Percentiles rank a stretch among this genome's conserved stretches.
Evolutionary conservation across 2,797 vertebrate genomes (phyloP).

Genomic region (Alauda arvensis): DNA sequence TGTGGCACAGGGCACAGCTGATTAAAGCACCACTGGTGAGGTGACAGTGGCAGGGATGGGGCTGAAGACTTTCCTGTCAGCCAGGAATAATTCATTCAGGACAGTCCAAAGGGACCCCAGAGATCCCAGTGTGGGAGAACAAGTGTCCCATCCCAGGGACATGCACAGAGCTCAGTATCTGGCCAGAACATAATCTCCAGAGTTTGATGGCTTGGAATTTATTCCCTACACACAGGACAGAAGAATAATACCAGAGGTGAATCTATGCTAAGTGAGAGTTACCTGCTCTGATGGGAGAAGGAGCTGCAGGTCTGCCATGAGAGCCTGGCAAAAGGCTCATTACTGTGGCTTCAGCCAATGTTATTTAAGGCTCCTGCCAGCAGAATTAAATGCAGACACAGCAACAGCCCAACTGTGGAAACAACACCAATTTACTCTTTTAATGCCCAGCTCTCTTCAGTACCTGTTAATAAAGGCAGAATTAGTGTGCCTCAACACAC

Average conservation of each 20-base stretch:
- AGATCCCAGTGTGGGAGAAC: neutral
- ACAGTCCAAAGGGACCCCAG: neutral
- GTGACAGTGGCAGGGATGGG: neutral
- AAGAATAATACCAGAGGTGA: neutral
- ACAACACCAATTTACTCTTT: neutral
- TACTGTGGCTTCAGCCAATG: neutral
- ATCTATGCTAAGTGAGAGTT: neutral
- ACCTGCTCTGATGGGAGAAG: neutral
- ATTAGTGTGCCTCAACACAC: neutral
- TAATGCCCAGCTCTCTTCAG: neutral
- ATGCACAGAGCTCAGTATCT: fast-evolving
- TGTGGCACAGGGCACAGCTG: neutral
- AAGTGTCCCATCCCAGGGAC: fast-evolving
- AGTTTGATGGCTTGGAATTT: neutral
- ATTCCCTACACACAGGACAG: neutral
- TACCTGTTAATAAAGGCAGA: neutral
- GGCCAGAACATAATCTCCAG: neutral
- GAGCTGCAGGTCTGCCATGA: neutral
- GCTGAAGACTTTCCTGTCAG: neutral
- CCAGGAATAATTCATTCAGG: neutral
- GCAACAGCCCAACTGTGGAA: neutral
- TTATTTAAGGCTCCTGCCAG: neutral
- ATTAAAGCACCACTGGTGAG: neutral
- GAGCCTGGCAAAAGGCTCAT: neutral
- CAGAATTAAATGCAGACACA: neutral